Percentiles rank a stretch among this genome's conserved stretches.
These are phyloP conservation scores for Trimorus sp. DNA, from an alignment of 2,888 invertebrate species.

Conservation along the genomic window DNA sequence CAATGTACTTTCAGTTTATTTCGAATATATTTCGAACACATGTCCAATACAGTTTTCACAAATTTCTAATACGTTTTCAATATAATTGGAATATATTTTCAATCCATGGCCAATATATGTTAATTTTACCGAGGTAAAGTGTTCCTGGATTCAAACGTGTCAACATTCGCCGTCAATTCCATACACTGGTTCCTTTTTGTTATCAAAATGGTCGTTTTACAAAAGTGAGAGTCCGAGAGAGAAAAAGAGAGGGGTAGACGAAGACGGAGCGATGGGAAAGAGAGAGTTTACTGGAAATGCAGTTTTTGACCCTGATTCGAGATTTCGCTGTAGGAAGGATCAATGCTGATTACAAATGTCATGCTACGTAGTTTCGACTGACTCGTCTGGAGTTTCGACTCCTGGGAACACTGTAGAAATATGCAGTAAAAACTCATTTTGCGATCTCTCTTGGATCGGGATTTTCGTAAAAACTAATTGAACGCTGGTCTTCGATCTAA, in stretches of 20 bases:
- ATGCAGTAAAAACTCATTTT: too few relatives aligned
- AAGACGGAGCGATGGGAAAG: too few relatives aligned
- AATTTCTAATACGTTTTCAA: too few relatives aligned
- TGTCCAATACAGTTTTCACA: too few relatives aligned
- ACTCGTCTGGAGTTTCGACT: not conserved
- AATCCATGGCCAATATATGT: too few relatives aligned
- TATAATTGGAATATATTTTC: too few relatives aligned
- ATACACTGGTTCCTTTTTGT: slow-evolving; percentile 16
- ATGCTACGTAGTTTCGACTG: not conserved
- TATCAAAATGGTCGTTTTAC: slow-evolving; percentile 32
- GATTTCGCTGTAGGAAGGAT: slow-evolving; percentile 33
- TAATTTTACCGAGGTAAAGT: not conserved
- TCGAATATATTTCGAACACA: too few relatives aligned
- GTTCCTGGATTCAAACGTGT: slow-evolving; percentile 34
- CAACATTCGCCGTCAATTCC: slow-evolving; percentile 42
- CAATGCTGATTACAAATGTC: slow-evolving; percentile 49
- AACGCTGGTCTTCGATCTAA: not conserved
- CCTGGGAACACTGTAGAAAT: too few relatives aligned
- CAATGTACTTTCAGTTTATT: too few relatives aligned
- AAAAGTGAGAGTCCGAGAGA: slow-evolving; percentile 6
- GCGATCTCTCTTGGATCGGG: not conserved
- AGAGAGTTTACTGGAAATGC: slow-evolving; percentile 14
- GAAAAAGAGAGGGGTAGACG: too few relatives aligned
- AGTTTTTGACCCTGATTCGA: slow-evolving; percentile 13
- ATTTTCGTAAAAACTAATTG: slow-evolving; percentile 1